Evolutionary conservation across 35 echinoderm and acorn worm genomes (phyloP), one percentile per base, ranked within the genome.

Genomic region (Holothuria glaberrima): DNA sequence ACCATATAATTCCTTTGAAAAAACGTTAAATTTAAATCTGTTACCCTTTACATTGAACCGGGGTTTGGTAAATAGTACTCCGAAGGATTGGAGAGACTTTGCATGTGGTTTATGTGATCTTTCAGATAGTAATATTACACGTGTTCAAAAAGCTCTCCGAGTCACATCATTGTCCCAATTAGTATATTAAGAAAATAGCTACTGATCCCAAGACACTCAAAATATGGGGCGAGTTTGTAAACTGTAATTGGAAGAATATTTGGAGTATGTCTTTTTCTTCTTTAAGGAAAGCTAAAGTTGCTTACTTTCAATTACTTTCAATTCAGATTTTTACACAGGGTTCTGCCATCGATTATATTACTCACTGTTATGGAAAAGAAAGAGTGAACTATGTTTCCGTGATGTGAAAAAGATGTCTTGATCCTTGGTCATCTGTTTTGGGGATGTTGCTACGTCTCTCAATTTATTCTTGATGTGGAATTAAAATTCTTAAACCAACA

Each of bases 51-150:
- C 58, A 3, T n/a, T 61, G 0, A 18, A 61, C 58, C n/a, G 58
- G 58, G 0, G 0, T 61, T 2, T 61, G 58, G 58, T 61, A n/a
- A 61, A 61, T 61, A 61, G 58, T n/a, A 61, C n/a, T 61, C 58
- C 58, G 58, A 61, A 18, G 58, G 58, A 14, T 61, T 61, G 58
- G 58, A 61, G 58, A 3, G 58, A n/a, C 58, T n/a, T 14, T n/a
- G n/a, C 16, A 18, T 61, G 58, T n/a, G 58, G 58, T 61, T 61
- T 61, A 18, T 61, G n/a, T 61, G 3, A 61, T 61, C 16, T 14
- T 61, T n/a, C 58, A 61, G n/a, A 61, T 61, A 61, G 58, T 61
- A 61, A 61, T n/a, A 61, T 61, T 61, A 18, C n/a, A 61, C n/a
- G 58, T 14, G 58, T 61, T 61, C 58, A 2, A 61, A 61, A n/a